Percentiles rank a stretch among this genome's conserved stretches.
These are phyloP conservation scores for Tapirus indicus DNA, from an alignment of 2,797 vertebrate species.

Conservation along the genomic window DNA sequence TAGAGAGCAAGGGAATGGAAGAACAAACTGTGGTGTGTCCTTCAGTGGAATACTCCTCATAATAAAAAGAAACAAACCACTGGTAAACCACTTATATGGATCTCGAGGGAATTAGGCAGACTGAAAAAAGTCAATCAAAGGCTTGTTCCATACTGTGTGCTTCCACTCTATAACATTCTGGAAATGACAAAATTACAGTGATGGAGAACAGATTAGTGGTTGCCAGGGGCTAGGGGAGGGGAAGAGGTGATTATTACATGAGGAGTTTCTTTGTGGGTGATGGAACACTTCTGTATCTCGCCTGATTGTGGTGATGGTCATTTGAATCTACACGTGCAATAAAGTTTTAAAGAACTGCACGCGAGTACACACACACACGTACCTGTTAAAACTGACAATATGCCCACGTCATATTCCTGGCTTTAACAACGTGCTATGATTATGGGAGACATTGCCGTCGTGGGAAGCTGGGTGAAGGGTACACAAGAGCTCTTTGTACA, in stretches of 20 bases:
- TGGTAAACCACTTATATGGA: neutral
- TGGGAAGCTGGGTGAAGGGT: neutral
- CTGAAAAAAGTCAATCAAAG: neutral
- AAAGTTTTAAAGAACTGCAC: neutral
- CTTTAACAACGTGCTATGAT: neutral
- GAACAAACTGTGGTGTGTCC: neutral
- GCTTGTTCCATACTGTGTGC: neutral
- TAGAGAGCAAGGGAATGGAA: neutral
- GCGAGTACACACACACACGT: accelerated
- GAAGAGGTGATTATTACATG: neutral
- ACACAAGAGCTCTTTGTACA: neutral
- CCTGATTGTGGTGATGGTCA: neutral
- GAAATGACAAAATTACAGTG: conserved; percentile 24
- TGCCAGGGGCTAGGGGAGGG: neutral
- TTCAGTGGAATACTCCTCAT: neutral
- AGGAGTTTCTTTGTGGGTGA: neutral
- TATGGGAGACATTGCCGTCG: neutral
- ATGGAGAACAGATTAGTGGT: neutral
- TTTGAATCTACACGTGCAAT: neutral
- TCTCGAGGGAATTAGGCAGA: neutral
- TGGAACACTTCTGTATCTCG: neutral
- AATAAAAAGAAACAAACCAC: neutral
- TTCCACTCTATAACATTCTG: neutral
- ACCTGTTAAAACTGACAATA: neutral
- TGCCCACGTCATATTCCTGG: neutral